Evolutionary conservation across 2,888 invertebrate genomes (phyloP), one percentile per base, ranked within the genome.

Genomic region (Idaea biselata): DNA sequence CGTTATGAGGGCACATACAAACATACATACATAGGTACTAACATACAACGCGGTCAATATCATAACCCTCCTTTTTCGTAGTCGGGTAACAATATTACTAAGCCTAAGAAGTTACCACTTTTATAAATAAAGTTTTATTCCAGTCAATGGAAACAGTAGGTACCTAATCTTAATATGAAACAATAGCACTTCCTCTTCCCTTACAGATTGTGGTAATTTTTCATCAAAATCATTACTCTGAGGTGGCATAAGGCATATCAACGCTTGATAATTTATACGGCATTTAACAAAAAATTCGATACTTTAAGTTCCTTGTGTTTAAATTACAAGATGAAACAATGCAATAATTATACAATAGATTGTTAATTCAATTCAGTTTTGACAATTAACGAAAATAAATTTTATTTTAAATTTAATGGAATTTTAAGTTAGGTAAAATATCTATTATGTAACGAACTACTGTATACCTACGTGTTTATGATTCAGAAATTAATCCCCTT

Each of bases 111-210:
- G 25, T 25, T 25, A 25, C 1, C 25, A 25, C 25, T 44, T 11
- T 14, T 44, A 0, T 8, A 44, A 44, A 14, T 44, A 44, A 44
- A 44, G 5, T 11, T 14, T 14, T 3, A 44, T 0, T 44, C 56
- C 7, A 18, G 67, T 68, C 70, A 84, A 78, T 88, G 90, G 83
- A 87, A 79, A 89, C 87, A 72, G 67, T 59, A 6, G 25, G 54
- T 62, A 25, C 25, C 25, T 44, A 44, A 44, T 44, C 44, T 60
- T 64, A 67, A 59, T 73, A 68, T 70, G 72, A 81, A 83, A 91
- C 91, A 90, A 90, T 89, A 74, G 83, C 68, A 69, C 83, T 90
- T 90, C 90, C 91, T 86, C 84, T 90, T 90, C 88, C 87, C 86
- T 73, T 77, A 73, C 77, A 78, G 82, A 76, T 79, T 74, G 79